Evolutionary conservation across 2,797 vertebrate genomes (phyloP).

Genomic region (Sandelia bainsii): DNA sequence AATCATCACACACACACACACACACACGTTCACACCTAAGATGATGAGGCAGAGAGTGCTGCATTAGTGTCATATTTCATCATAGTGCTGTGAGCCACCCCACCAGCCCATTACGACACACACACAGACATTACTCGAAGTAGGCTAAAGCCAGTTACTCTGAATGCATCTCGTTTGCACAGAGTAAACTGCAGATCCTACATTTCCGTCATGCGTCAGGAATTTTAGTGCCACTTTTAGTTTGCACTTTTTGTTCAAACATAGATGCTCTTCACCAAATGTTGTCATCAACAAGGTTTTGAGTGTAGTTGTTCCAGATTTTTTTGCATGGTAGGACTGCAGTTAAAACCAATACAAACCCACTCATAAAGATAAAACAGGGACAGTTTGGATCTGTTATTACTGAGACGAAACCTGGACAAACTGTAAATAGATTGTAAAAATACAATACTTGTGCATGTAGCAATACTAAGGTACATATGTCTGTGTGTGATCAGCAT

Average conservation of each 20-base stretch:
- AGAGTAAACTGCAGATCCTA: not conserved
- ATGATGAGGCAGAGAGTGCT: constrained; percentile 38
- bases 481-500: not conserved
- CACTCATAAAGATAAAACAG: not conserved
- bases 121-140: not conserved
- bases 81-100: constrained; percentile 23
- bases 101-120: constrained; percentile 2
- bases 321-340: no score
- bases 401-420: no score
- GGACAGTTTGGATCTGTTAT: not conserved
- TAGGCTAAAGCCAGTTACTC: not conserved
- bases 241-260: no score
- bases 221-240: not conserved
- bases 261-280: no score
- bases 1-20: constrained; percentile 34
- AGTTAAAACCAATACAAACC: no score
- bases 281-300: no score
- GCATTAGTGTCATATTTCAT: constrained; percentile 46
- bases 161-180: not conserved
- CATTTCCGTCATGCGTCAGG: not conserved
- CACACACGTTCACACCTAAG: constrained; percentile 18
- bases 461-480: not conserved
- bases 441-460: not conserved
- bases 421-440: not conserved
- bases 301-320: no score